A percentile compares a stretch with the other conserved stretches of the same genome.
Evolutionary conservation across 2,113 vertebrate species (phyloP).

Genomic region (Colaptes auratus): DNA sequence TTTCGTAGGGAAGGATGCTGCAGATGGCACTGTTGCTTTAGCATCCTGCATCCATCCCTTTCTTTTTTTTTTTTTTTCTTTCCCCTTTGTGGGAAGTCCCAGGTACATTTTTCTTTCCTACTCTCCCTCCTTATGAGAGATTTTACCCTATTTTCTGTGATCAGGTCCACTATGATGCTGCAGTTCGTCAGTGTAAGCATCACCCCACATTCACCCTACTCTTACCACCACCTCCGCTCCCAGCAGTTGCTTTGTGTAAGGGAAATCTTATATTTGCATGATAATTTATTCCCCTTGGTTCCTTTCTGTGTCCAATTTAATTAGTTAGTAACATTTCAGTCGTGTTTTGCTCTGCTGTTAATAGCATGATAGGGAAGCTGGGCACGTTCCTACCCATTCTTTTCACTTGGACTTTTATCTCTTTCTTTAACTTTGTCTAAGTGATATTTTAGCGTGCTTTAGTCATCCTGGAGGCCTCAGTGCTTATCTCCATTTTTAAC

Average conservation of each 20-base stretch:
- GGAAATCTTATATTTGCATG: neutral
- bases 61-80: neutral
- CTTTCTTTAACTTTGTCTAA: conserved; percentile 8
- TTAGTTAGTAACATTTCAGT: conserved; percentile 36
- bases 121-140: neutral
- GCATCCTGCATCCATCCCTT: neutral
- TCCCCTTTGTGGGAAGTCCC: neutral
- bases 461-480: neutral
- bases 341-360: conserved; percentile 24
- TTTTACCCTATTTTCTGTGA: conserved; percentile 51
- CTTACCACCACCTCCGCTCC: neutral
- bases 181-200: neutral
- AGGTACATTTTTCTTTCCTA: neutral
- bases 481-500: neutral
- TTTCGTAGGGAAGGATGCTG: neutral
- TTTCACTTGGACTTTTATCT: neutral
- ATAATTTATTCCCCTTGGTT: conserved; percentile 45
- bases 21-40: conserved; percentile 75
- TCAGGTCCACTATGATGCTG: neutral
- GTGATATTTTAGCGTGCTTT: neutral
- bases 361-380: conserved; percentile 16
- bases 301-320: conserved; percentile 17
- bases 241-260: neutral
- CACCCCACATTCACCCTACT: neutral
- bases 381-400: conserved; percentile 16